Evolutionary conservation across 2,888 invertebrate genomes (phyloP), one percentile per base, ranked within the genome.

Genomic region (Magallana nippona): DNA sequence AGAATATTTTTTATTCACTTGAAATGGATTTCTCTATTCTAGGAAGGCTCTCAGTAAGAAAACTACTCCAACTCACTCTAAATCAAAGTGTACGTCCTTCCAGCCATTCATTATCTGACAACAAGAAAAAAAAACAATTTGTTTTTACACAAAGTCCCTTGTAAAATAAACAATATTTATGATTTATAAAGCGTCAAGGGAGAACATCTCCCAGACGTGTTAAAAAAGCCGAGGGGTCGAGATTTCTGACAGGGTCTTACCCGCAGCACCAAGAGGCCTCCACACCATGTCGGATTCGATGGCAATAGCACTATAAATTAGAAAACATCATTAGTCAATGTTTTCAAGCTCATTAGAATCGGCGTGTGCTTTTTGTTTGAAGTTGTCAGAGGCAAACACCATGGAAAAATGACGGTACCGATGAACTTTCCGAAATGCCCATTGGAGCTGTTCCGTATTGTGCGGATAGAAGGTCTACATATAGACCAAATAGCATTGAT

Each of bases 281-380:
- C 27, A 22, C 13, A 11, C 71, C 71, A 71, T 32, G 22, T 32
- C 71, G 32, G 71, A 32, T 71, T 71, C 71, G 32, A 71, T 71
- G 71, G 71, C 71, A 71, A 71, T 19, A 32, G 71, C 71, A 71
- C 71, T 27, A 71, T 71, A 71, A 71, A 71, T 71, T 71, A 71
- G 27, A 32, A 71, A 71, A 71, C 71, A 71, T 71, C 71, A 71
- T 71, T 71, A 71, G 71, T 71, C 71, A 71, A 71, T 71, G 71
- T 71, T 71, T 71, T 71, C 71, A 27, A 71, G 71, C 71, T 71
- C 71, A 71, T 71, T 71, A 71, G 71, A 71, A 71, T 71, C 71
- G 27, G 71, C 27, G 71, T 71, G 71, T 71, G 71, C 32, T 71
- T 44, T 5, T 71, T 71, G 71, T 71, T 71, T 71, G 71, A 71